phyloP scores from a whole-genome alignment of 1,140 invertebrate species.

The Scaptodrosophila lebanonensis region DNA sequence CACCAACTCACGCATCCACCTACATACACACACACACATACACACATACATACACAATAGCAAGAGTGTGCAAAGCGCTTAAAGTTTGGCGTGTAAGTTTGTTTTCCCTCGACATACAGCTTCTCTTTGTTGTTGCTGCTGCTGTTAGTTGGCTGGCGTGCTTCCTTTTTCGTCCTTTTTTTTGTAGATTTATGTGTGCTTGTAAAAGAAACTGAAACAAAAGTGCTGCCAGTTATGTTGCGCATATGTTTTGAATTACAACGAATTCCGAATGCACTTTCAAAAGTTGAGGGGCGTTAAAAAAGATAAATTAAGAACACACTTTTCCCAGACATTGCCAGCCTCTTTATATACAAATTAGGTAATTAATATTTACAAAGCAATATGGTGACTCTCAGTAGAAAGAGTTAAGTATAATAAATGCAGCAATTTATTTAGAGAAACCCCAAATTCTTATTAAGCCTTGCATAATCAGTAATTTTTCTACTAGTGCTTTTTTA shows the following conservation, averaged over 20 bases:
- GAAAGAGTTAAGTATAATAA: too few species aligned
- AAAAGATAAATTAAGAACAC: too few species aligned
- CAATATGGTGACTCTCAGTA: too few species aligned
- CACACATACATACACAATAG: too few species aligned
- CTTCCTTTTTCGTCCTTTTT: conserved; percentile 17
- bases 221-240: conserved; percentile 17
- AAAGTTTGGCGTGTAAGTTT: conserved; percentile 55
- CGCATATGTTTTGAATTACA: neutral
- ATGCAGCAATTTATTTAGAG: too few species aligned
- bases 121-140: conserved; percentile 7
- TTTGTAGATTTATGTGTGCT: conserved; percentile 44
- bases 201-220: conserved; percentile 14
- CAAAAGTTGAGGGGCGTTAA: neutral
- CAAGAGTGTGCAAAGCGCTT: conserved; percentile 24
- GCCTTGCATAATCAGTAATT: too few species aligned
- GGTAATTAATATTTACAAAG: too few species aligned
- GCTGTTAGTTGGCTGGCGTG: conserved; percentile 12
- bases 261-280: conserved; percentile 31
- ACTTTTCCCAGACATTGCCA: too few species aligned
- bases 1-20: conserved; percentile 5
- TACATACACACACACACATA: conserved; percentile 8
- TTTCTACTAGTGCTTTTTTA: too few species aligned
- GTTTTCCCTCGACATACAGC: conserved; percentile 33
- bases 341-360: too few species aligned
- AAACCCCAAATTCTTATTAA: conserved; percentile 3